Evolutionary conservation across 2,113 vertebrate species (phyloP).

Genomic region (Pterocles orientalis): DNA sequence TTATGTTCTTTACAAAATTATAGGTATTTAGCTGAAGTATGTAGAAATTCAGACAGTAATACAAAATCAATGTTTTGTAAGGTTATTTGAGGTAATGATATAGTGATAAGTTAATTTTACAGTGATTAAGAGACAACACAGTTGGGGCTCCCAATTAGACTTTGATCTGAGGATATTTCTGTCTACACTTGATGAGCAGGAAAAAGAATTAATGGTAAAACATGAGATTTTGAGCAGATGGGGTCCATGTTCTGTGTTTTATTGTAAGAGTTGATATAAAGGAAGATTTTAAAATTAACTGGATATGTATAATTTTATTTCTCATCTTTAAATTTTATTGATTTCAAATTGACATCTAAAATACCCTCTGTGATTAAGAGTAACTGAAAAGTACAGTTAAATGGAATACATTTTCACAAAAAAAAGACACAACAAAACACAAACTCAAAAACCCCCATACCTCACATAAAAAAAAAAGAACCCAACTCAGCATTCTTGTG

Average conservation of each 20-base stretch:
- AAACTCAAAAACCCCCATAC: neutral
- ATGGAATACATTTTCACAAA: neutral
- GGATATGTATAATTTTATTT: neutral
- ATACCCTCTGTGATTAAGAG: neutral
- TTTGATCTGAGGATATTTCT: conserved; percentile 48
- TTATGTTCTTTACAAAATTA: conserved; percentile 25
- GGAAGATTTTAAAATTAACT: neutral
- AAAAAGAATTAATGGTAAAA: conserved; percentile 12
- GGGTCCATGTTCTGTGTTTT: neutral
- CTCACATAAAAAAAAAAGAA: neutral
- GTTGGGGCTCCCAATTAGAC: conserved; percentile 5
- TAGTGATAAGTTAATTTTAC: conserved; percentile 52
- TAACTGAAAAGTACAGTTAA: neutral
- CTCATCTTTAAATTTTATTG: neutral
- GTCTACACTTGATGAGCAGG: conserved; percentile 8
- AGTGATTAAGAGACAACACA: conserved; percentile 43
- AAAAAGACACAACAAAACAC: neutral
- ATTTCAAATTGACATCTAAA: neutral
- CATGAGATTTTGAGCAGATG: neutral
- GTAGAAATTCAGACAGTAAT: conserved; percentile 18
- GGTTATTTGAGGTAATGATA: conserved; percentile 53
- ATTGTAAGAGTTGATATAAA: neutral
- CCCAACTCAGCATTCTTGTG: neutral
- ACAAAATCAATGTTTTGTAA: conserved; percentile 47
- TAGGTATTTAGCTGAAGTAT: conserved; percentile 29